Percentiles rank a stretch among this genome's conserved stretches.
Evolutionary conservation across 1,140 invertebrate genomes (phyloP).

Genomic region (Bombus waltoni): DNA sequence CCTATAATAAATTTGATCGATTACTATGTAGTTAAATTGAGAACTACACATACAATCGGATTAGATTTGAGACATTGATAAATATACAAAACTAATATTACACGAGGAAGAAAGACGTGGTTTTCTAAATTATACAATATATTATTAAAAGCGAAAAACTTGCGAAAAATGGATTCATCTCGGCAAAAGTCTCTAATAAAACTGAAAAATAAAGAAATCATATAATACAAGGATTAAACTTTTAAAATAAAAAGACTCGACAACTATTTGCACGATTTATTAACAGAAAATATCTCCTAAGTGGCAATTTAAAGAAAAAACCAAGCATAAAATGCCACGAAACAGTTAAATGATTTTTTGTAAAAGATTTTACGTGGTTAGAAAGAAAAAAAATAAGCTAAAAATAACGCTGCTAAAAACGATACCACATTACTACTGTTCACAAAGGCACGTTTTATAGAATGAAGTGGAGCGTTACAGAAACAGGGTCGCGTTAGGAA

Average conservation of each 20-base stretch:
- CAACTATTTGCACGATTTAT: neutral
- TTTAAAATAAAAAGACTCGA: neutral
- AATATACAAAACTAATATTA: too few relatives aligned
- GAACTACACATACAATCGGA: too few relatives aligned
- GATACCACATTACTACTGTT: neutral
- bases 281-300: neutral
- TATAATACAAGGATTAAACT: neutral
- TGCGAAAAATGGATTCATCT: too few relatives aligned
- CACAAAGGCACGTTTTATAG: neutral
- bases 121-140: too few relatives aligned
- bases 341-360: neutral
- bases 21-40: too few relatives aligned
- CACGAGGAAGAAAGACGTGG: too few relatives aligned
- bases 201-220: neutral
- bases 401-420: neutral
- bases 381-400: neutral
- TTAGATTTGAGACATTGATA: too few relatives aligned
- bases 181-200: neutral
- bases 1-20: too few relatives aligned
- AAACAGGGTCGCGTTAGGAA: slow-evolving; percentile 20
- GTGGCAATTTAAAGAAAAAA: neutral
- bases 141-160: too few relatives aligned
- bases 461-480: slow-evolving; percentile 16
- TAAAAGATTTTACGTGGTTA: neutral
- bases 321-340: neutral